Evolutionary conservation across 2,797 vertebrate species (phyloP), one percentile per base, ranked within the genome.

Genomic region (Chelonia mydas): DNA sequence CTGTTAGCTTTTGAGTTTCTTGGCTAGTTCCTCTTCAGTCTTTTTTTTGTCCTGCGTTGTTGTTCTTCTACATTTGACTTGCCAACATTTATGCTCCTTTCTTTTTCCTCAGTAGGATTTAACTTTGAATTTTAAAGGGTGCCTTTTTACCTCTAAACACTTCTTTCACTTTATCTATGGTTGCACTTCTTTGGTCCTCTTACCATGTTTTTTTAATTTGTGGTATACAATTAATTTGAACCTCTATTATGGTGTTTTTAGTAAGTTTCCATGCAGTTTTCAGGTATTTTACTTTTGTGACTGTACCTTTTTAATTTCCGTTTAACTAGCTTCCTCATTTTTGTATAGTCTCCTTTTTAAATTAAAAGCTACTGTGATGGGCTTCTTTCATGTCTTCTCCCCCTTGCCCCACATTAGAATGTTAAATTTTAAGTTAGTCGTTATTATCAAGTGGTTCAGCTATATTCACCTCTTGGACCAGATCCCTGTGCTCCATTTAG

Each of bases 371-470:
- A 21, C 16, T n/a, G 8, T n/a, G 17, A 7, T 68, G 61, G 33
- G 33, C 9, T 68, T 59, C 28, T 68, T n/a, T 21, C 28, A 31
- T 61, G 57, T 61, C 28, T 51, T 13, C 17, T 11, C 57, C 59
- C 57, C 3, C 7, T 2, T 59, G 2, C 31, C 3, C 59, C 7
- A 2, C 3, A 21, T 25, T 10, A 57, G 55, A 8, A 68, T 19
- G 33, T 68, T 68, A n/a, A 68, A 68, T n/a, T n/a, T 65, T 19
- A 68, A n/a, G 19, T n/a, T n/a, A 8, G 61, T 65, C 2, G 8
- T 68, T 68, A 5, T n/a, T 65, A 68, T 7, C 61, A 68, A 68
- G 33, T n/a, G 17, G 61, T 68, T 68, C n/a, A 68, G 33, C 17
- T 21, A 68, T 68, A 19, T 37, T 68, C 61, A 37, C 15, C 17